Evolutionary conservation across 2,113 vertebrate species (phyloP).

Genomic region (Dasyprocta punctata): DNA sequence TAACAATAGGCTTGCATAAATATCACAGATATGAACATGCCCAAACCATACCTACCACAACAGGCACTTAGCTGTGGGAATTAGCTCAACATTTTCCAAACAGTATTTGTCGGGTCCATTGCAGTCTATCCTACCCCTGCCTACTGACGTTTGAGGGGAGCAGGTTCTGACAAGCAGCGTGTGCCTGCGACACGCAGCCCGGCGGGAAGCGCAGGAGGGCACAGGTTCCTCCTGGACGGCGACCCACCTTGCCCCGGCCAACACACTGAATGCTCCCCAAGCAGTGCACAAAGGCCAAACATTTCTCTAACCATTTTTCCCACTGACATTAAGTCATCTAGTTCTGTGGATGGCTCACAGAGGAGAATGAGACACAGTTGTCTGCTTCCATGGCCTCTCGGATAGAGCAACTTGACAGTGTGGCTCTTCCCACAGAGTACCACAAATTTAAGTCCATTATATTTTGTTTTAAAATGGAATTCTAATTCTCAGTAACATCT

Average conservation of each 20-base stretch:
- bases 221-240: neutral
- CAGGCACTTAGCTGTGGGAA: neutral
- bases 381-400: neutral
- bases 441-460: neutral
- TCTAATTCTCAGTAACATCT: neutral
- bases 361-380: neutral
- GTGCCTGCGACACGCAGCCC: neutral
- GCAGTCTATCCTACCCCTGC: neutral
- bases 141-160: neutral
- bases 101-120: neutral
- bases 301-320: neutral
- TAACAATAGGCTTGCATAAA: neutral
- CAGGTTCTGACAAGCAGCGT: neutral
- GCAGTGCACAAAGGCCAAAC: neutral
- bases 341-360: neutral
- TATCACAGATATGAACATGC: neutral
- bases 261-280: neutral
- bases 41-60: neutral
- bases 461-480: constrained; percentile 43
- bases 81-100: neutral
- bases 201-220: neutral
- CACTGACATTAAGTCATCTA: neutral
- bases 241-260: neutral
- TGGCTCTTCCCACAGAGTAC: neutral
- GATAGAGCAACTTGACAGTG: neutral